These are phyloP conservation scores for Triplophysa dalaica DNA, from an alignment of 2,113 vertebrate genomes.

Conservation along the genomic window DNA sequence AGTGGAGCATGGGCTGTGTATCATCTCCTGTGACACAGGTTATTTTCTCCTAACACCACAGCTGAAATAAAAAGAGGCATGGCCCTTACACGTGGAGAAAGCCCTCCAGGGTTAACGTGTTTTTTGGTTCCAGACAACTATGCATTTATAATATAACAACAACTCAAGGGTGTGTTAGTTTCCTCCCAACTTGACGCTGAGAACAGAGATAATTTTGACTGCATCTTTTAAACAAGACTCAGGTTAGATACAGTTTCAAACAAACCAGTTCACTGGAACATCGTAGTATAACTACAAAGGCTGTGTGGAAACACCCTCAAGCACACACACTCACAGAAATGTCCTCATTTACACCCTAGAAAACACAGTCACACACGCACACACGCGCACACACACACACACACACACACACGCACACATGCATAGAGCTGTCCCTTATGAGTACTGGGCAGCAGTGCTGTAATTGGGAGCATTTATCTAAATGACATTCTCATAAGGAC, in stretches of 20 bases:
- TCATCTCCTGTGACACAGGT: not conserved
- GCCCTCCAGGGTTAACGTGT: not conserved
- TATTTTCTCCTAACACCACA: conserved; percentile 15
- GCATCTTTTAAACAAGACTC: not conserved
- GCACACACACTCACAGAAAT: conserved; percentile 5
- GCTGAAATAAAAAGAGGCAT: conserved; percentile 13
- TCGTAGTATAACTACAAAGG: not conserved
- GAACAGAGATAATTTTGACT: conserved; percentile 19
- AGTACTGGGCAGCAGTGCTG: conserved; percentile 59
- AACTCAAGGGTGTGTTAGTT: not conserved
- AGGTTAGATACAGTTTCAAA: not conserved
- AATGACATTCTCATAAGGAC: conserved; percentile 63
- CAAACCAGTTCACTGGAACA: not conserved
- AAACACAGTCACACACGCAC: conserved; percentile 6
- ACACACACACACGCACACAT: conserved; percentile 27
- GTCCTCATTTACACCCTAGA: conserved; percentile 5
- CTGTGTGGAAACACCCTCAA: not conserved
- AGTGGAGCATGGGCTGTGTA: not conserved
- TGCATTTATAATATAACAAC: conserved; percentile 1
- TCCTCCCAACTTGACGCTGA: not conserved
- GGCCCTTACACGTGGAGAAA: not conserved
- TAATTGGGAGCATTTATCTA: conserved; percentile 70
- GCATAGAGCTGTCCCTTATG: conserved; percentile 9
- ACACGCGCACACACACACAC: not conserved
- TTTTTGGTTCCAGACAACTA: conserved; percentile 3